These are phyloP conservation scores for Stictocephala bisonia DNA, from an alignment of 2,888 invertebrate genomes.

Conservation along the genomic window DNA sequence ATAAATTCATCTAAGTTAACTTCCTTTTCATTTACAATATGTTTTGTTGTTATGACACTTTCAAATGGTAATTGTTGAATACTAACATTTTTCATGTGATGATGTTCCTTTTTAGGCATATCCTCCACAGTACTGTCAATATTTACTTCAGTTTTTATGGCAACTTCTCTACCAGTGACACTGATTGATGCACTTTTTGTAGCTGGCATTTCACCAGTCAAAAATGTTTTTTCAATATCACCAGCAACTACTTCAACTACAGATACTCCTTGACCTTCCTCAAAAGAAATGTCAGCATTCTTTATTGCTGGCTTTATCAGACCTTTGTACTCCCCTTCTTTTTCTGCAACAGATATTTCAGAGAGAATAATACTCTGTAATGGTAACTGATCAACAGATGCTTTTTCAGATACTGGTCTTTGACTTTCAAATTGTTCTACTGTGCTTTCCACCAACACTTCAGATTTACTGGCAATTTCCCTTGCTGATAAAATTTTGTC, in stretches of 20 bases:
- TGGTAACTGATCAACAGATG: conserved; percentile 59
- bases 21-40: conserved; percentile 64
- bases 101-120: conserved; percentile 61
- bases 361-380: conserved; percentile 66
- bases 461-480: conserved; percentile 53
- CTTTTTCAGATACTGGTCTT: conserved; percentile 63
- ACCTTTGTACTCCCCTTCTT: conserved; percentile 65
- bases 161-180: conserved; percentile 57
- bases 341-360: conserved; percentile 64
- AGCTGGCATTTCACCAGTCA: conserved; percentile 54
- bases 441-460: conserved; percentile 52
- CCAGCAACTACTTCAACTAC: conserved; percentile 57
- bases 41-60: conserved; percentile 65
- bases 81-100: conserved; percentile 64
- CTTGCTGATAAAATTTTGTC: conserved; percentile 43
- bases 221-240: conserved; percentile 57
- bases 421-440: conserved; percentile 51
- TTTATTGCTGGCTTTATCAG: conserved; percentile 61
- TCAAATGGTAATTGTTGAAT: conserved; percentile 66
- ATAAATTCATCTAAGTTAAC: conserved; percentile 56
- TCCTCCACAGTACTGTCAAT: conserved; percentile 63
- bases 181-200: conserved; percentile 57
- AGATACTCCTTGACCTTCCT: conserved; percentile 57
- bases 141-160: conserved; percentile 63
- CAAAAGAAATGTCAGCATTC: conserved; percentile 59